A percentile compares a stretch with the other conserved stretches of the same genome.
Evolutionary conservation across 1,140 invertebrate genomes (phyloP).

Genomic region (Acromyrmex echinatior): DNA sequence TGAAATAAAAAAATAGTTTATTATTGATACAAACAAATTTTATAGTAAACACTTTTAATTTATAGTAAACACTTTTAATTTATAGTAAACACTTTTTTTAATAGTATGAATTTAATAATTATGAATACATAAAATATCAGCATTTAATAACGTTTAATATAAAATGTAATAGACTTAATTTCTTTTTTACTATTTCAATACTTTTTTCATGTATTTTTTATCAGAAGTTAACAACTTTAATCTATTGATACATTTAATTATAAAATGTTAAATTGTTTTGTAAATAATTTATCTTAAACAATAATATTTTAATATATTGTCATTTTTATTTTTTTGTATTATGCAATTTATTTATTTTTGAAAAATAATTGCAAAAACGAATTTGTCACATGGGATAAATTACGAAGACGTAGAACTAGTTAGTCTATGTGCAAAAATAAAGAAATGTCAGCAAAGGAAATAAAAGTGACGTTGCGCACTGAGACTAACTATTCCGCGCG

Average conservation of each 20-base stretch:
- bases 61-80: too few relatives aligned
- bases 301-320: background rate
- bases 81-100: background rate
- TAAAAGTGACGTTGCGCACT: constrained; percentile 39
- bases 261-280: background rate
- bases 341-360: background rate
- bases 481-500: constrained; percentile 56
- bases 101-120: background rate
- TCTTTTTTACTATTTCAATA: background rate
- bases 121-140: background rate
- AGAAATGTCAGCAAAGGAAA: constrained; percentile 39
- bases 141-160: background rate
- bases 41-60: background rate
- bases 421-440: constrained; percentile 21
- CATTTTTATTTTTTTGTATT: background rate
- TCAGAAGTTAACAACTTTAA: too few relatives aligned
- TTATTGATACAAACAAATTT: background rate
- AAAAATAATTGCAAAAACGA: background rate
- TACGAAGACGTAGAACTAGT: constrained; percentile 1
- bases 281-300: constrained; percentile 10
- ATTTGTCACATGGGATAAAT: constrained; percentile 16
- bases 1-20: constrained; percentile 4
- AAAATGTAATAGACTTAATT: background rate
- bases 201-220: too few relatives aligned
- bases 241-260: background rate